These are phyloP conservation scores for Cydia strobilella DNA, from an alignment of 1,140 invertebrate genomes.

Conservation along the genomic window DNA sequence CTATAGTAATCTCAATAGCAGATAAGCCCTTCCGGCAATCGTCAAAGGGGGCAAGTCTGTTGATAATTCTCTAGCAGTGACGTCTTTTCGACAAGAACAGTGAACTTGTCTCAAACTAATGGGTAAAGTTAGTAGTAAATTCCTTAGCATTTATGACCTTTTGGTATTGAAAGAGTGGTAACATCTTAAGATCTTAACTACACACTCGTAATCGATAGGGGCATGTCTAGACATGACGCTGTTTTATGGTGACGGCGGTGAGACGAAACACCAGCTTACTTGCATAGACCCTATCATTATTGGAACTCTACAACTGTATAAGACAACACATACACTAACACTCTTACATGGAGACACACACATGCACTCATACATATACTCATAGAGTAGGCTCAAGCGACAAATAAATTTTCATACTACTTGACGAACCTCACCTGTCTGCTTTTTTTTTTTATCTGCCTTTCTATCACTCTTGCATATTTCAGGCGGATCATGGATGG, in stretches of 20 bases:
- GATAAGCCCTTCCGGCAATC: background rate
- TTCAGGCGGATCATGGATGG: too few relatives aligned
- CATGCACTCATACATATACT: too few relatives aligned
- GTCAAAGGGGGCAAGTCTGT: background rate
- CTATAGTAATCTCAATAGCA: background rate
- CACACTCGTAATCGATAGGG: constrained; percentile 74
- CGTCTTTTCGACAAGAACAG: background rate
- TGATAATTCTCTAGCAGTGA: background rate
- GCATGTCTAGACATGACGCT: constrained; percentile 64
- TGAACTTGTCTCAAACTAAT: constrained; percentile 39
- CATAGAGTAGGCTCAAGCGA: background rate
- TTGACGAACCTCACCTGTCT: too few relatives aligned
- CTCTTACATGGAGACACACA: too few relatives aligned
- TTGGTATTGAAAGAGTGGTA: constrained; percentile 53
- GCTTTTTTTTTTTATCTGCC: too few relatives aligned
- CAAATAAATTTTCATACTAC: too few relatives aligned
- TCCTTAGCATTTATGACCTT: constrained; percentile 32
- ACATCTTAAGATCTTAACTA: constrained; percentile 72
- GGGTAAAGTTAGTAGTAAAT: background rate
- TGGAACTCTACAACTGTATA: background rate
- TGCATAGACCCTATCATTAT: background rate
- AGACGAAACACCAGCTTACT: background rate
- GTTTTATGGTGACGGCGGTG: constrained; percentile 38
- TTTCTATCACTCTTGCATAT: too few relatives aligned
- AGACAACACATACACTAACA: too few relatives aligned